These are phyloP conservation scores for Cassiopea andromeda DNA, from an alignment of 30 jellyfish, hydroid and myxozoan species.

Conservation along the genomic window DNA sequence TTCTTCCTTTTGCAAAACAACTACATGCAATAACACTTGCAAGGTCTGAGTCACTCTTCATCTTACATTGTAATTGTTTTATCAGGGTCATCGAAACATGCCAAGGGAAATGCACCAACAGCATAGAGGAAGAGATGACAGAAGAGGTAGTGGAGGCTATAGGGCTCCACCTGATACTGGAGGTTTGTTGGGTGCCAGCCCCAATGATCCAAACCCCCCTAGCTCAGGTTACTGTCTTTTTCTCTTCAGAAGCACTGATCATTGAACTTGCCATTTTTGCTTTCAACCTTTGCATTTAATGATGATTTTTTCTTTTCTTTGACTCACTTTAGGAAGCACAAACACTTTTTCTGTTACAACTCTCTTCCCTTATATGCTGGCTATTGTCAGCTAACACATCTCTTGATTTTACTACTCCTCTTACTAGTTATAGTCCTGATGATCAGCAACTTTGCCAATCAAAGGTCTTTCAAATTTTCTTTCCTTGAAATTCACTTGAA, in stretches of 20 bases:
- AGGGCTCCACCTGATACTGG: constrained; percentile 68
- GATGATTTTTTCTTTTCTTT: not conserved
- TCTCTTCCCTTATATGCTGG: too few relatives aligned
- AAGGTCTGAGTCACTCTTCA: not conserved
- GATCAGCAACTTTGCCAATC: too few relatives aligned
- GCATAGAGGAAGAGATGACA: constrained; percentile 70
- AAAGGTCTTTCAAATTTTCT: too few relatives aligned
- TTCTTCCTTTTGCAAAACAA: not conserved
- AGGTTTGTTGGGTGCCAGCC: constrained; percentile 82
- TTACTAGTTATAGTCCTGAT: too few relatives aligned
- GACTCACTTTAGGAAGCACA: not conserved
- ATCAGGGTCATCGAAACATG: constrained; percentile 61
- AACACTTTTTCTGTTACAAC: too few relatives aligned
- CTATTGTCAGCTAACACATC: too few relatives aligned
- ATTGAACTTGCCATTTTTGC: not conserved
- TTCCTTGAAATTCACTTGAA: too few relatives aligned
- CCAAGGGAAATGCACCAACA: constrained; percentile 58
- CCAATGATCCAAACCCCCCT: constrained; percentile 46
- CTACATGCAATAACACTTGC: too few relatives aligned
- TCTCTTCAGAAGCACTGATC: constrained; percentile 2
- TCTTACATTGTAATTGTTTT: constrained; percentile 30
- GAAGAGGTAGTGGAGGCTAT: constrained; percentile 67
- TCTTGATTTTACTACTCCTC: too few relatives aligned
- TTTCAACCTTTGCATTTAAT: not conserved
- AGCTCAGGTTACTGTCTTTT: constrained; percentile 41